Percentiles rank a stretch among this genome's conserved stretches.
phyloP scores from a whole-genome alignment of 2,797 vertebrate species.

The Danio aesculapii region DNA sequence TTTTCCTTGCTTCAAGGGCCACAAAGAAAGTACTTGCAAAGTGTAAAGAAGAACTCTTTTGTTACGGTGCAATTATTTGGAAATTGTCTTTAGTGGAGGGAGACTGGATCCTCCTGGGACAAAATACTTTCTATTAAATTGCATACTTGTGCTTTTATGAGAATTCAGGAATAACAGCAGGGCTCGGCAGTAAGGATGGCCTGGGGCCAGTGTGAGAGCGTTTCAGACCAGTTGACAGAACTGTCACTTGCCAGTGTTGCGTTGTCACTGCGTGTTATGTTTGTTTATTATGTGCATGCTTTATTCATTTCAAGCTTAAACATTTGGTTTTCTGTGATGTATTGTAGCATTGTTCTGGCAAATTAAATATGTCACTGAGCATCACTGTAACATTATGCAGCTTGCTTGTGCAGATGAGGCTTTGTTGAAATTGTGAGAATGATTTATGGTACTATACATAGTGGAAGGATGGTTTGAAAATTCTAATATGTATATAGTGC shows the following conservation, averaged over 20 bases:
- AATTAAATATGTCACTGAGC: slow-evolving; percentile 18
- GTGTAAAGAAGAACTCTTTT: slow-evolving; percentile 16
- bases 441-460: slow-evolving; percentile 7
- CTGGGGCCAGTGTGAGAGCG: background rate
- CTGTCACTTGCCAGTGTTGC: background rate
- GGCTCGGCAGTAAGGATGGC: background rate
- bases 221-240: slow-evolving; percentile 20
- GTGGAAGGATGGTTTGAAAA: background rate
- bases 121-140: slow-evolving; percentile 12
- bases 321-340: slow-evolving; percentile 1
- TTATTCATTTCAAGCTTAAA: background rate
- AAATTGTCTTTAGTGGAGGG: slow-evolving; percentile 9
- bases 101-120: slow-evolving; percentile 4
- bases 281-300: slow-evolving; percentile 9
- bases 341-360: slow-evolving; percentile 8
- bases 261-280: background rate
- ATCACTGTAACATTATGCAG: background rate
- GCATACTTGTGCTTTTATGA: slow-evolving; percentile 13
- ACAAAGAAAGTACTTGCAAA: background rate
- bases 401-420: slow-evolving; percentile 6
- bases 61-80: slow-evolving; percentile 4
- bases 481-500: background rate
- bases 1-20: slow-evolving; percentile 8
- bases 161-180: background rate
- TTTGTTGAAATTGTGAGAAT: slow-evolving; percentile 14